These are phyloP conservation scores for Myotis lucifugus DNA, from an alignment of 2,113 vertebrate genomes.

Conservation along the genomic window DNA sequence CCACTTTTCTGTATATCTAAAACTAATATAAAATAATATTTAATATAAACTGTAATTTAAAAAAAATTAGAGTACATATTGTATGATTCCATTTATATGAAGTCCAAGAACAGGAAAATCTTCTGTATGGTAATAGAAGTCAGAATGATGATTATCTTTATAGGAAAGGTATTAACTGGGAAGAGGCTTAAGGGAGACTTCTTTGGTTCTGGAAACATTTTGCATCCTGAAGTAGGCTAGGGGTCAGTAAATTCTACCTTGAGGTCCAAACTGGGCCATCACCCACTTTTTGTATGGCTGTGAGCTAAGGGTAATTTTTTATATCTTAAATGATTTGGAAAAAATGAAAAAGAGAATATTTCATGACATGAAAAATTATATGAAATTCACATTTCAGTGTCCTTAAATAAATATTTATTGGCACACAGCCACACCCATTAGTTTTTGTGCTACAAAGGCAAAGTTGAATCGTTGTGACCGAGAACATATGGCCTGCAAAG, in stretches of 20 bases:
- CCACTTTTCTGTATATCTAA: background rate
- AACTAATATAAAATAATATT: background rate
- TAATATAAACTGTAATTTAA: background rate
- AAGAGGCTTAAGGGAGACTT: background rate
- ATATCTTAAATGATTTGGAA: background rate
- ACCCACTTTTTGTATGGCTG: background rate
- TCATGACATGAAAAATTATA: background rate
- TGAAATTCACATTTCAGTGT: constrained; percentile 26
- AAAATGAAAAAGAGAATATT: background rate
- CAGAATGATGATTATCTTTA: background rate
- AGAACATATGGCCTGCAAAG: constrained; percentile 22
- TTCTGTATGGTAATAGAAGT: background rate
- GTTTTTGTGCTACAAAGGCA: constrained; percentile 8
- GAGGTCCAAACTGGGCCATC: background rate
- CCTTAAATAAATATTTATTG: constrained; percentile 35
- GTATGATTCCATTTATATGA: background rate
- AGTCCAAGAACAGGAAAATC: background rate
- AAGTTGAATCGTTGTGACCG: constrained; percentile 4
- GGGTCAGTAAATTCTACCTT: background rate
- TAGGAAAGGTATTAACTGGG: background rate
- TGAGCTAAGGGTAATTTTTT: background rate
- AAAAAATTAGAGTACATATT: background rate
- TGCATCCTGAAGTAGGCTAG: background rate
- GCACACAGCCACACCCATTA: background rate
- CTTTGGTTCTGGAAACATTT: constrained; percentile 1